Base-by-base conservation (phyloP, 2,113 vertebrate genomes). In the Caranx melampygus region DNA sequence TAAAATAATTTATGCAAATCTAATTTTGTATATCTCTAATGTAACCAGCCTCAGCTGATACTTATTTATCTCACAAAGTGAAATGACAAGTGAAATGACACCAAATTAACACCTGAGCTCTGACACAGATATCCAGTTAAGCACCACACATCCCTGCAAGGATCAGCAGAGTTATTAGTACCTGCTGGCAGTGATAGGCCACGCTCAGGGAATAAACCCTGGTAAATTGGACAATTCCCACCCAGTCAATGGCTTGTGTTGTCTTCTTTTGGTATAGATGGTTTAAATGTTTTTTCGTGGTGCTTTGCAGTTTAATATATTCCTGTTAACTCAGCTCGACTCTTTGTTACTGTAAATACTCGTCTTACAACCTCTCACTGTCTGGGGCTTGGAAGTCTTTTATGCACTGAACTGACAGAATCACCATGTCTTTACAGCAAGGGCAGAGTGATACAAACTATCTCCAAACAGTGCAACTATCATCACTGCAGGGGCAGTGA, bases 371-470 rank as follows among this genome's bases (percentile, higher is more conserved):
- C 52, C 52, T 26, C 26, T 26, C n/a, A 21, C n/a, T 3, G 31
- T 4, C 21, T 45, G 15, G 35, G 7, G 13, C 20, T 31, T 21
- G 10, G 3, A 61, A 18, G 9, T 51, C 16, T 51, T n/a, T 20
- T 51, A 18, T 35, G 21, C n/a, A 47, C 54, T 44, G 15, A 6
- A 21, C 4, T n/a, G 42, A 15, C 2, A 55, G 31, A 20, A 62
- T 57, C 59, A 11, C n/a, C 51, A 49, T 18, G 47, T 52, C 7
- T 62, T 16, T 45, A 44, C 45, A 34, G 15, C 12, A 11, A 4
- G 6, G 5, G 9, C 15, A 40, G 13, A 72, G 33, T 59, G 9
- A 76, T 79, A 72, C 31, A 75, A 66, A 26, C 16, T 21, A 12
- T 26, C 3, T 49, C 15, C 9, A 33, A 74, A 54, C 51, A 52